Conservation (phyloP, 2,888 invertebrate species). For the Gymnosoma rotundatum region DNA sequence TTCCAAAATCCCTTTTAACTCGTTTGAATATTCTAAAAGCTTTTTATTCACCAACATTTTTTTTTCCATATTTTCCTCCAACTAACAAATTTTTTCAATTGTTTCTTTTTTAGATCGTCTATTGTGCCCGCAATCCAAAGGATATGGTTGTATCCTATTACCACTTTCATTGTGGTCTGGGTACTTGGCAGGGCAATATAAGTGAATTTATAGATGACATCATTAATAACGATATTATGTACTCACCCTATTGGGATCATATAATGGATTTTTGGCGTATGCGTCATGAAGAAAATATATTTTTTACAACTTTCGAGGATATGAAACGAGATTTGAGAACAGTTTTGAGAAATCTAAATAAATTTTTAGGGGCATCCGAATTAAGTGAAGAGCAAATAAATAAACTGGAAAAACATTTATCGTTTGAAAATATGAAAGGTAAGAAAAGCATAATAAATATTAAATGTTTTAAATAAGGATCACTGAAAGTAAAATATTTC, state of each 20-base stretch:
- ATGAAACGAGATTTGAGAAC: slow-evolving; percentile 73
- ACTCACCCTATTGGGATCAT: slow-evolving; percentile 74
- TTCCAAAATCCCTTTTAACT: too few relatives aligned
- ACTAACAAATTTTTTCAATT: background rate
- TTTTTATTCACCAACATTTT: background rate
- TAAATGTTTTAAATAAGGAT: too few relatives aligned
- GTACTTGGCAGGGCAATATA: slow-evolving; percentile 82
- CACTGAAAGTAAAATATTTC: too few relatives aligned
- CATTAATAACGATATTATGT: slow-evolving; percentile 64
- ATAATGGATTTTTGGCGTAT: slow-evolving; percentile 75
- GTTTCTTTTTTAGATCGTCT: slow-evolving; percentile 84
- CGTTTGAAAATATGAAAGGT: slow-evolving; percentile 73
- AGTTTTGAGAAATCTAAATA: slow-evolving; percentile 68
- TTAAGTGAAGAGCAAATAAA: slow-evolving; percentile 59
- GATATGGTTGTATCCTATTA: slow-evolving; percentile 92
- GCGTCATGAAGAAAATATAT: slow-evolving; percentile 73
- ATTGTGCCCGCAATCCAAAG: slow-evolving; percentile 91
- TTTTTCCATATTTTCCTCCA: background rate
- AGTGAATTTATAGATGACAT: slow-evolving; percentile 78
- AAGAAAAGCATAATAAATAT: background rate
- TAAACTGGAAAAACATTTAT: slow-evolving; percentile 64
- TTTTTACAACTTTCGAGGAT: slow-evolving; percentile 75
- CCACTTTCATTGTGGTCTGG: slow-evolving; percentile 85
- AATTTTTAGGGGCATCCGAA: slow-evolving; percentile 60
- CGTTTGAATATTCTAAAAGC: too few relatives aligned